phyloP scores from a whole-genome alignment of 1,140 invertebrate genomes.

The Eriocheir sinensis region DNA sequence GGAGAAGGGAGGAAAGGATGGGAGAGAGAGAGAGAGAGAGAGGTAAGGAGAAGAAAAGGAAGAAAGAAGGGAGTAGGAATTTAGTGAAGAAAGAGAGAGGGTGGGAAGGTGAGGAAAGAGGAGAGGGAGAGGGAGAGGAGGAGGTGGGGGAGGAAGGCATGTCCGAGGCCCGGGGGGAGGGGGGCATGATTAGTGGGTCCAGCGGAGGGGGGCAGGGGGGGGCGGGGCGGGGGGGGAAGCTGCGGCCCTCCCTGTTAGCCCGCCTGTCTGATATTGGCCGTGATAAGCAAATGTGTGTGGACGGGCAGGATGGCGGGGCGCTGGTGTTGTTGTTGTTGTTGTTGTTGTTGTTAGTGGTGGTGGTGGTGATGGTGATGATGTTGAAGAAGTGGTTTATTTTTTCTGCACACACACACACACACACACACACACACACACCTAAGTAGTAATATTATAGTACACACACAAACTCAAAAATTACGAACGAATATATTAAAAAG shows the following conservation, averaged over 20 bases:
- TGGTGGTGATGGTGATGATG: not conserved
- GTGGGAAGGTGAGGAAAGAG: not conserved
- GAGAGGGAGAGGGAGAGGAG: too few relatives aligned
- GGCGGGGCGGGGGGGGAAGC: too few relatives aligned
- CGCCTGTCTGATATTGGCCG: not conserved
- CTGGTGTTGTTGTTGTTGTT: not conserved
- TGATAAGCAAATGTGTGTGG: not conserved
- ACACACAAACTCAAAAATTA: not conserved
- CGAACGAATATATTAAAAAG: not conserved
- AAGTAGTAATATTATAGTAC: not conserved
- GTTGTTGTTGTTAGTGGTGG: not conserved
- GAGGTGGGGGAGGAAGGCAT: too few relatives aligned
- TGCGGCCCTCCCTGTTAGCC: not conserved
- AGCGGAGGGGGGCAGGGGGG: too few relatives aligned
- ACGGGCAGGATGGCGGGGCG: not conserved
- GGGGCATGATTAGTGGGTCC: not conserved
- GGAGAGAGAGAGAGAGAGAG: not conserved
- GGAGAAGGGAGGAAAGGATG: not conserved
- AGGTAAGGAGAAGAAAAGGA: not conserved
- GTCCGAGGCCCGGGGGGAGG: not conserved
- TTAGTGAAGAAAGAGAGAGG: too few relatives aligned
- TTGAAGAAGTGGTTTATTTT: too few relatives aligned
- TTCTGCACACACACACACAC: constrained; percentile 20
- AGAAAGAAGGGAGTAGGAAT: not conserved
- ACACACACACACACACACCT: constrained; percentile 11